Conservation (phyloP, 2,888 invertebrate species). For the Amblyjoppa proteus region DNA sequence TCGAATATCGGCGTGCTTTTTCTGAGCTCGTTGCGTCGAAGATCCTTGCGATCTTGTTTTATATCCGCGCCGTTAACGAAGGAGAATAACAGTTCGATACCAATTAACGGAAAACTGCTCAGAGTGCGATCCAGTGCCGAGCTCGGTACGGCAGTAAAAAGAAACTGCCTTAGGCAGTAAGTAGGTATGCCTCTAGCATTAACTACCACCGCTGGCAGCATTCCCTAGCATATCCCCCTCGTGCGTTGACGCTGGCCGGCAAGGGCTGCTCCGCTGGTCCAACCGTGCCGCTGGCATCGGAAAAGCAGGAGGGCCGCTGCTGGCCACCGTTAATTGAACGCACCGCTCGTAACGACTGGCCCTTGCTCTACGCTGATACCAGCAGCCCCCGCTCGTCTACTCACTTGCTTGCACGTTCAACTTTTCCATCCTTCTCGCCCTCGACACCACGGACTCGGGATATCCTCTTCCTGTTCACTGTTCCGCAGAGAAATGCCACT, state of each 20-base stretch:
- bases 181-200: slow-evolving; percentile 83
- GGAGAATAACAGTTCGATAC: slow-evolving; percentile 85
- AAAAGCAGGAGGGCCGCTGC: slow-evolving; percentile 73
- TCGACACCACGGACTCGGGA: slow-evolving; percentile 26
- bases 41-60: slow-evolving; percentile 66
- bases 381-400: slow-evolving; percentile 34
- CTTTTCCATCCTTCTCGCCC: slow-evolving; percentile 39
- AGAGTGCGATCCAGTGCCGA: slow-evolving; percentile 68
- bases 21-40: slow-evolving; percentile 41
- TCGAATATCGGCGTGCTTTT: slow-evolving; percentile 24
- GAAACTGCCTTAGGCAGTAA: slow-evolving; percentile 84
- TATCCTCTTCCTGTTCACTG: slow-evolving; percentile 32
- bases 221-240: slow-evolving; percentile 56
- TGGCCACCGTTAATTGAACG: slow-evolving; percentile 84
- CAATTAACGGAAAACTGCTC: slow-evolving; percentile 83
- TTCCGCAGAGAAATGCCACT: slow-evolving; percentile 66
- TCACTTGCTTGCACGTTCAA: slow-evolving; percentile 43
- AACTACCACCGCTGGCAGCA: slow-evolving; percentile 80
- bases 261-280: slow-evolving; percentile 57
- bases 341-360: slow-evolving; percentile 82
- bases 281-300: slow-evolving; percentile 28
- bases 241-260: slow-evolving; percentile 50
- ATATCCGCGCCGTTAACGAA: slow-evolving; percentile 80
- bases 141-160: slow-evolving; percentile 81
- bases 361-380: slow-evolving; percentile 61